Evolutionary conservation across 2,797 vertebrate species (phyloP), one percentile per base, ranked within the genome.

Genomic region (Petrocephalus sullivani): DNA sequence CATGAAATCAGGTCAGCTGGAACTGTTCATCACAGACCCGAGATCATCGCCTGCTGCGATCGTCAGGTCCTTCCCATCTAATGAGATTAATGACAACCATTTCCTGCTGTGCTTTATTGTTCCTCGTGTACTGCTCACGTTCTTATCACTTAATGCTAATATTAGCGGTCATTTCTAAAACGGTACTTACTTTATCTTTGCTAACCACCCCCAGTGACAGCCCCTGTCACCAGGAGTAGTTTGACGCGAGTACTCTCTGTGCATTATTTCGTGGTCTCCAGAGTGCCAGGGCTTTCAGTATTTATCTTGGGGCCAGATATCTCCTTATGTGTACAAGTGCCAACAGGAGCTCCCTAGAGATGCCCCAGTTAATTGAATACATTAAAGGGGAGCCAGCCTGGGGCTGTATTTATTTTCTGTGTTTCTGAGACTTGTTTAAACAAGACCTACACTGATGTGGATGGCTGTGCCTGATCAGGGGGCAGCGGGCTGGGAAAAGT

Each of bases 211-310:
- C 92, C 92, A 94, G 93, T 92, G 87, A 88, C 92, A 91, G 91
- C 94, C 94, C 95, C 92, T 94, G 93, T 92, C 90, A 95, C 93
- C 93, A 94, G 95, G 94, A 94, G 93, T 95, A 95, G 94, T 95
- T 96, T 95, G 96, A 96, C 96, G 95, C 95, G 94, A 95, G 94
- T 95, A 95, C 95, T 95, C 95, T 95, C 96, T 95, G 95, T 96
- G 93, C 93, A 94, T 96, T 96, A 96, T 95, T 95, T 96, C 95
- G 95, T 92, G 92, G 92, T 92, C 93, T 93, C 93, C 92, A 94
- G 94, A 96, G 96, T 95, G 94, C 95, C 93, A 91, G 95, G 94
- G 95, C 96, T 96, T 93, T 95, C 78, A 93, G 94, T 93, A 95
- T 96, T 96, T 94, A 95, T 95, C 95, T 95, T 91, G 93, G 93